Evolutionary conservation across 1,140 invertebrate species (phyloP).

Genomic region (Andricus grossulariae): DNA sequence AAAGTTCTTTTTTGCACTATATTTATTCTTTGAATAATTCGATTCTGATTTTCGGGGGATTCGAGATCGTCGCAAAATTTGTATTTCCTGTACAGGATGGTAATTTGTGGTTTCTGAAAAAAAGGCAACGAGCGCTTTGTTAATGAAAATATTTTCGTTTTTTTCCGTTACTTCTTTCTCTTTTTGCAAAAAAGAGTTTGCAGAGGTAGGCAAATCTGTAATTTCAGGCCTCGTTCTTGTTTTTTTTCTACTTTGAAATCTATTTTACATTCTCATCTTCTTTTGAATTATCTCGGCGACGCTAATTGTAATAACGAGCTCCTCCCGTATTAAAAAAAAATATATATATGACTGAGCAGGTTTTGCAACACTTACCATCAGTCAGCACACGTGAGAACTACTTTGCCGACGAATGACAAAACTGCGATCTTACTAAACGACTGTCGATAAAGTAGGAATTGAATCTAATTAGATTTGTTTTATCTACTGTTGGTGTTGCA

Average conservation of each 20-base stretch:
- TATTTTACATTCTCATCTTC: not conserved
- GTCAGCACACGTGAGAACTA: too few relatives aligned
- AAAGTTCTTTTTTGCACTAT: not conserved
- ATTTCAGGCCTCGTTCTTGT: not conserved
- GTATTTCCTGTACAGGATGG: slow-evolving; percentile 7
- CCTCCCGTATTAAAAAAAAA: not conserved
- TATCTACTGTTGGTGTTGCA: too few relatives aligned
- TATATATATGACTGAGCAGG: not conserved
- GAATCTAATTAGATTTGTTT: too few relatives aligned
- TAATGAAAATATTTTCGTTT: not conserved
- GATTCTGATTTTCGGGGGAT: not conserved
- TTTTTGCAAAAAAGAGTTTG: not conserved
- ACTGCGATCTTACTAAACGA: too few relatives aligned
- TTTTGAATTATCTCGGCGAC: not conserved
- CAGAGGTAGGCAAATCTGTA: not conserved
- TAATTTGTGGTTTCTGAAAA: slow-evolving; percentile 21
- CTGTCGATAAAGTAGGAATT: too few relatives aligned
- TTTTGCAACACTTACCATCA: too few relatives aligned
- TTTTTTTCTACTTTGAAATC: not conserved
- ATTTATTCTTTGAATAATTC: not conserved
- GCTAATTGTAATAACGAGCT: not conserved
- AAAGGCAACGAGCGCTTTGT: not conserved
- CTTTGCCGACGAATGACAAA: too few relatives aligned
- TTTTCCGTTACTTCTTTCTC: not conserved
- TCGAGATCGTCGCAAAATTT: not conserved